These are phyloP conservation scores for Xestoiulus laeticollis DNA, from an alignment of 2,888 invertebrate genomes.

Conservation along the genomic window DNA sequence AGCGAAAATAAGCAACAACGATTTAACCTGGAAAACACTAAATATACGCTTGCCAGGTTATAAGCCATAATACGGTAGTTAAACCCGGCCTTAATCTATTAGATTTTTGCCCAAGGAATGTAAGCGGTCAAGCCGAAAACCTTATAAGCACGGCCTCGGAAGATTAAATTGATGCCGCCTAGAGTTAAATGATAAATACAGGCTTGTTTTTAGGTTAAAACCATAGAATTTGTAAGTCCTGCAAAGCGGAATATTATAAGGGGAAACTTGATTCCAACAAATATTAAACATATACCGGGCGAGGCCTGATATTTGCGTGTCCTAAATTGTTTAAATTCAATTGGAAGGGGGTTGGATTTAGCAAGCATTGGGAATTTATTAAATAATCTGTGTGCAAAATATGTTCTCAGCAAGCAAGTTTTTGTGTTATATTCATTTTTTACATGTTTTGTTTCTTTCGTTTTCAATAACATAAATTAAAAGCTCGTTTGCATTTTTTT, in stretches of 20 bases:
- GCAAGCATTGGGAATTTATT: too few relatives aligned
- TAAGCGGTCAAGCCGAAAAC: not conserved
- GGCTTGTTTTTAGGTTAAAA: constrained; percentile 3
- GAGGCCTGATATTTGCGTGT: not conserved
- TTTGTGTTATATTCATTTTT: too few relatives aligned
- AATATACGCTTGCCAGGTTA: not conserved
- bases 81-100: constrained; percentile 37
- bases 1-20: not conserved
- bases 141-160: not conserved
- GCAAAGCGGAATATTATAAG: not conserved
- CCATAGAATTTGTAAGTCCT: not conserved
- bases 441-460: too few relatives aligned
- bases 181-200: constrained; percentile 7
- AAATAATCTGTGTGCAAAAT: too few relatives aligned
- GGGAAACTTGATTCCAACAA: not conserved
- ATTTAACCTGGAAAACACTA: constrained; percentile 13
- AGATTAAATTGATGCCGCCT: not conserved
- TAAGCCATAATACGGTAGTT: not conserved
- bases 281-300: not conserved
- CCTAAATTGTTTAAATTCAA: not conserved
- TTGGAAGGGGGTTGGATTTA: not conserved
- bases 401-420: too few relatives aligned
- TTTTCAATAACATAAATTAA: not conserved
- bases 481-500: not conserved
- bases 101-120: not conserved